A percentile compares a stretch with the other conserved stretches of the same genome.
phyloP scores from a whole-genome alignment of 2,797 vertebrate species.

The Otolemur crassicaudatus region DNA sequence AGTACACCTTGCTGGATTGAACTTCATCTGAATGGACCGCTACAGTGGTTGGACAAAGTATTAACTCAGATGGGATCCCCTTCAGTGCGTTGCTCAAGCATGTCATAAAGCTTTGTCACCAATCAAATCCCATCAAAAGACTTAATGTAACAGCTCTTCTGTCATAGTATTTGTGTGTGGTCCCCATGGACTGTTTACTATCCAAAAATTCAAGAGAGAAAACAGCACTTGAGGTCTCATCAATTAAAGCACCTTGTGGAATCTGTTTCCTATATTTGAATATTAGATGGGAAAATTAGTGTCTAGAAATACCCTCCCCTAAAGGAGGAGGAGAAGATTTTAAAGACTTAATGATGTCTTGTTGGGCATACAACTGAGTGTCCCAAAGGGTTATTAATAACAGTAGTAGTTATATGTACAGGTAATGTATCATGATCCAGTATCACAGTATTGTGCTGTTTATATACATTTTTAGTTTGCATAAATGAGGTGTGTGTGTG shows the following conservation, averaged over 20 bases:
- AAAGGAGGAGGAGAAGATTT: constrained; percentile 87
- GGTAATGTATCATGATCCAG: constrained; percentile 85
- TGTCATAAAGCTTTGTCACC: constrained; percentile 92
- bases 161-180: constrained; percentile 94
- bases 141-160: constrained; percentile 90
- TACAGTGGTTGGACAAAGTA: constrained; percentile 99
- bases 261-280: constrained; percentile 94
- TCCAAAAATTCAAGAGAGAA: constrained; percentile 86
- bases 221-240: constrained; percentile 98
- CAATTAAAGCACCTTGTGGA: constrained; percentile 98
- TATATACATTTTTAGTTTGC: constrained; percentile 85
- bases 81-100: constrained; percentile 98
- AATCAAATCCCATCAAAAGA: constrained; percentile 86
- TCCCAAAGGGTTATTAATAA: constrained; percentile 91
- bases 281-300: constrained; percentile 90
- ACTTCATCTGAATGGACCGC: constrained; percentile 97
- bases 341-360: constrained; percentile 91
- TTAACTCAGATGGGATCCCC: constrained; percentile 99
- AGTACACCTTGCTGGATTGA: constrained; percentile 99
- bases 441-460: constrained; percentile 86
- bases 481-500: constrained; percentile 79
- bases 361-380: constrained; percentile 90
- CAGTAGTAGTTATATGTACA: constrained; percentile 87
- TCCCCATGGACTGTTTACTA: constrained; percentile 91
- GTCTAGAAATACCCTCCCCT: constrained; percentile 91